Percentiles rank a stretch among this genome's conserved stretches.
These are phyloP conservation scores for Clunio marinus DNA, from an alignment of 2,888 invertebrate species.

Conservation along the genomic window DNA sequence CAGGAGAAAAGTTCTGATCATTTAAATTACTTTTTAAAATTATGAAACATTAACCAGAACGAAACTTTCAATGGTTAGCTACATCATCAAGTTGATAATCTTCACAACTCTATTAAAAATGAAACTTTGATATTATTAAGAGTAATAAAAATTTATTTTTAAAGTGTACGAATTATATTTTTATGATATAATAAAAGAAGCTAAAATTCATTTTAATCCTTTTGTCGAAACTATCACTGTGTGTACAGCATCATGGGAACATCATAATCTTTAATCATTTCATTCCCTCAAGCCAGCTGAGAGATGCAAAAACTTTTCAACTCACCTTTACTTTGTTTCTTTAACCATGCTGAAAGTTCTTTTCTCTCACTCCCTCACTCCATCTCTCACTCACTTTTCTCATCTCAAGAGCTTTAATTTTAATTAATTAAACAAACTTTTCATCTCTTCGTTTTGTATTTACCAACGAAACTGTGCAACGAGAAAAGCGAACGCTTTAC, in stretches of 20 bases:
- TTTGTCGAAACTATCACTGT: not conserved
- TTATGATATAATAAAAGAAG: slow-evolving; percentile 8
- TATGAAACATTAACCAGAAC: too few species aligned
- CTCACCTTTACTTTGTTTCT: not conserved
- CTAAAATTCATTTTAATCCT: slow-evolving; percentile 7
- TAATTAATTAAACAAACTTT: slow-evolving; percentile 23
- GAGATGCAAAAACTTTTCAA: slow-evolving; percentile 4
- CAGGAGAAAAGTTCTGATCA: too few species aligned
- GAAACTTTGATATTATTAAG: too few species aligned
- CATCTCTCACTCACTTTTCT: too few species aligned
- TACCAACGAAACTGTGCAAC: not conserved
- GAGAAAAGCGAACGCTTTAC: not conserved
- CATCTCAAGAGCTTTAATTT: slow-evolving; percentile 10
- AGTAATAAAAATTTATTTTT: too few species aligned
- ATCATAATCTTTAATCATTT: slow-evolving; percentile 16
- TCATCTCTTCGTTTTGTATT: not conserved
- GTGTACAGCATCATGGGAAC: not conserved
- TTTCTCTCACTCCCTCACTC: too few species aligned
- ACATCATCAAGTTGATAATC: too few species aligned
- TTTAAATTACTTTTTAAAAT: too few species aligned
- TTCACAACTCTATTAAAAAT: too few species aligned
- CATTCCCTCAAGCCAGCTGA: not conserved
- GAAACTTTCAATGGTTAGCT: too few species aligned
- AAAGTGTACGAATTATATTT: slow-evolving; percentile 9
- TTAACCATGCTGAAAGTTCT: too few species aligned